Base-by-base conservation (phyloP, 2,888 invertebrate genomes). In the Neria commutata region DNA sequence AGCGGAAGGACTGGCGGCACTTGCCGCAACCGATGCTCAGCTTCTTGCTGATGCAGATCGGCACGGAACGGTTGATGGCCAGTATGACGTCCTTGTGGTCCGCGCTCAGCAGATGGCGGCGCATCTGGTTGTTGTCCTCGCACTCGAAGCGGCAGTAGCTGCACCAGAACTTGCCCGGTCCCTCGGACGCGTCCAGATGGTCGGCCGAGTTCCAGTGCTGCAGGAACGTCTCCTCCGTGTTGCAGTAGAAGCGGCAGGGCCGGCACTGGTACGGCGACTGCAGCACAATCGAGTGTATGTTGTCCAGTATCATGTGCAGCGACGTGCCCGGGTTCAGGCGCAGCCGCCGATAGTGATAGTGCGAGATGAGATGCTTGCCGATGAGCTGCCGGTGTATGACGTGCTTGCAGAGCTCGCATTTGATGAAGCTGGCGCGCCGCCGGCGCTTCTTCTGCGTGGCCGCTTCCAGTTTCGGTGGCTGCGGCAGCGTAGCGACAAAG, bases 231-330 rank as follows among this genome's bases (percentile, higher is more conserved):
- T 86, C 85, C 61, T 87, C 86, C 71, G 88, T 90, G 76, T 94
- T 93, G 68, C 91, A 91, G 77, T 92, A 95, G 80, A 92, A 95
- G 58, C 87, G 87, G 77, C 95, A 95, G 14, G 90, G 86, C 42
- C 87, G 87, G 75, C 95, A 95, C 79, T 94, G 94, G 75, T 90
- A 95, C 0, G 93, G 94, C 48, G 91, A 89, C 69, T 94, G 91
- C 59, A 88, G 85, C 5, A 93, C 89, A 62, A 95, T 88, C 59
- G 88, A 87, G 63, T 86, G 86, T 74, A 94, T 92, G 77, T 94
- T 89, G 54, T 88, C 87, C 29, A 94, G 83, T 53, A 94, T 87
- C 72, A 91, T 85, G 53, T 85, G 83, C 61, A 86, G 85, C 8
- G 86, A 85, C 10, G 86, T 84, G 25, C 83, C 82, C 3, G 86